phyloP scores from a whole-genome alignment of 2,888 invertebrate genomes.

The Erebia palarica region DNA sequence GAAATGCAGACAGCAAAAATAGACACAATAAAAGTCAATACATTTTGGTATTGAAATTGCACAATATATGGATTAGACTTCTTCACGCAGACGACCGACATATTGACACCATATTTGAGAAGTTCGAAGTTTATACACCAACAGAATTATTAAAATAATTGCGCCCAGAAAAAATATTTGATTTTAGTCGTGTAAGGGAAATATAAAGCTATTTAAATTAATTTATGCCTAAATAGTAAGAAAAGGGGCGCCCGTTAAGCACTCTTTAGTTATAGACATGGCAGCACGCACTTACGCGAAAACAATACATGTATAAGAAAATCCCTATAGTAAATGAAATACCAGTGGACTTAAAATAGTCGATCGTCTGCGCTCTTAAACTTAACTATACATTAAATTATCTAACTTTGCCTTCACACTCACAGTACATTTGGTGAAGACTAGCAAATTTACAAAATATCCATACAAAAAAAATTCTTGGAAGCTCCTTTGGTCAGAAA shows the following conservation, averaged over 20 bases:
- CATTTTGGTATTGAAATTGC: conserved; percentile 48
- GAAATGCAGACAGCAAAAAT: conserved; percentile 35
- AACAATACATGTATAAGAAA: too few relatives aligned
- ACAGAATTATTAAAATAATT: too few relatives aligned
- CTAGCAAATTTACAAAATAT: conserved; percentile 42
- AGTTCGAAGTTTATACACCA: not conserved
- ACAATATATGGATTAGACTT: conserved; percentile 28
- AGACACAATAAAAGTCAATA: conserved; percentile 46
- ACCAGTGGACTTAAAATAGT: not conserved
- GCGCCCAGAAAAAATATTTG: too few relatives aligned
- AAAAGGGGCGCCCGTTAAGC: too few relatives aligned
- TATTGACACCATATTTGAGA: not conserved
- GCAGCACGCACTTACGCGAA: too few relatives aligned
- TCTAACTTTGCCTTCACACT: conserved; percentile 49
- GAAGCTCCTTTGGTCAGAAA: conserved; percentile 30
- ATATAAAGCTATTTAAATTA: too few relatives aligned
- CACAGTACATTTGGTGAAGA: conserved; percentile 55
- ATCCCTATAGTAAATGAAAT: too few relatives aligned
- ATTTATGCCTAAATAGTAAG: too few relatives aligned
- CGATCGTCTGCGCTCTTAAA: conserved; percentile 8
- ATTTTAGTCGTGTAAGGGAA: too few relatives aligned
- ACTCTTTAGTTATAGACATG: too few relatives aligned
- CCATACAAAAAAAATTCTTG: conserved; percentile 20
- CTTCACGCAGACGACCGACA: not conserved
- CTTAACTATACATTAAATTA: conserved; percentile 26